phyloP scores from a whole-genome alignment of 1,140 invertebrate genomes.

The Drosophila aff. region DNA sequence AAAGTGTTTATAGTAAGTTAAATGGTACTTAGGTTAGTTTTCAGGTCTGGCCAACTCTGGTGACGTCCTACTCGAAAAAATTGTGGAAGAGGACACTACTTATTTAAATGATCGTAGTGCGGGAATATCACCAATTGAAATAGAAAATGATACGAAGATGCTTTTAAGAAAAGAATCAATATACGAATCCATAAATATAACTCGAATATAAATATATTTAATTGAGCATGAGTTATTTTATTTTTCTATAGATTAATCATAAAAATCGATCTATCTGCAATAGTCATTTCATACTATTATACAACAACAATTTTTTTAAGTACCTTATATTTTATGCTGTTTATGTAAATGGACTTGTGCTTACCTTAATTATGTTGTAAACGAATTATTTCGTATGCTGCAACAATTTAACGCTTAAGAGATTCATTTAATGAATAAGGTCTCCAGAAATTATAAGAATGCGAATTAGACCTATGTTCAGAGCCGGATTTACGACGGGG shows the following conservation, averaged over 20 bases:
- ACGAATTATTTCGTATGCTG: not conserved
- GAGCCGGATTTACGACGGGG: no score
- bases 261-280: conserved; percentile 12
- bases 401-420: not conserved
- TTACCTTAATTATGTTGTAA: not conserved
- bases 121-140: conserved; percentile 80
- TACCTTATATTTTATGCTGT: not conserved
- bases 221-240: conserved; percentile 31
- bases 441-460: not conserved
- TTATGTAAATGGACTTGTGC: not conserved
- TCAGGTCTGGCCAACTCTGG: conserved; percentile 65
- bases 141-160: conserved; percentile 81
- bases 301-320: not conserved
- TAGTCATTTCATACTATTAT: conserved; percentile 8
- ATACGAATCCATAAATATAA: conserved; percentile 78
- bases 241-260: conserved; percentile 38
- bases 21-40: conserved; percentile 8
- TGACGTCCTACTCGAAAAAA: conserved; percentile 77
- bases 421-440: not conserved
- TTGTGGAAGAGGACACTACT: conserved; percentile 73
- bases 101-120: conserved; percentile 76
- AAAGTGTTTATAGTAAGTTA: not conserved
- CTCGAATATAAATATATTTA: conserved; percentile 68
- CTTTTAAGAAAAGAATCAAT: conserved; percentile 73
- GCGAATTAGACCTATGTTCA: not conserved